Evolutionary conservation across 1,140 invertebrate genomes (phyloP).

Genomic region (Hydropsyche tenuis): DNA sequence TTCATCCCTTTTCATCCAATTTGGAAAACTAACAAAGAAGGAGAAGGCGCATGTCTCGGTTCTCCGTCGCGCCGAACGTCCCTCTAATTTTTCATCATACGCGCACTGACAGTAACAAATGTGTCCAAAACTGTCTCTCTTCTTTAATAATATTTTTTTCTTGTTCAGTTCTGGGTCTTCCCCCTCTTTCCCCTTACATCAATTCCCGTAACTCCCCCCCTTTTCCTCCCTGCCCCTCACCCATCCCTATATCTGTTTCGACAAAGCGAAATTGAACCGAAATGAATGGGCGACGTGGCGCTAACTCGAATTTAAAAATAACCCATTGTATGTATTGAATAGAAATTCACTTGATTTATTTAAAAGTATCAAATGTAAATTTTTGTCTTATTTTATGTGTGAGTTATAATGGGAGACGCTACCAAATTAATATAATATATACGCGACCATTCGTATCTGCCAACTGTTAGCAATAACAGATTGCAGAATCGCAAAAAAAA

Average conservation of each 20-base stretch:
- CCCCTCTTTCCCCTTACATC: slow-evolving; percentile 10
- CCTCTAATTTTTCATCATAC: slow-evolving; percentile 66
- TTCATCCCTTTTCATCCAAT: not conserved
- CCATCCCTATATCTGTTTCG: not conserved
- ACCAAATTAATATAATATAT: slow-evolving; percentile 21
- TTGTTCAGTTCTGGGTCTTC: slow-evolving; percentile 37
- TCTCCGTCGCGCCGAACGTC: slow-evolving; percentile 33
- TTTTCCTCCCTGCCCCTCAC: not conserved
- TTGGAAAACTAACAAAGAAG: not conserved
- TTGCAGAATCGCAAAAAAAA: slow-evolving; percentile 27
- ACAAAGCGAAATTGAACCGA: slow-evolving; percentile 10
- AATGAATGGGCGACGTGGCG: slow-evolving; percentile 36
- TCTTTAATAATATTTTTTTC: slow-evolving; percentile 66
- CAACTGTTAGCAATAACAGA: slow-evolving; percentile 37
- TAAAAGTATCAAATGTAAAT: not conserved
- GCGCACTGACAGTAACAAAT: slow-evolving; percentile 65
- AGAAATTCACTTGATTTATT: not conserved
- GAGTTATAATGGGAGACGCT: not conserved
- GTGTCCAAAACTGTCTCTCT: slow-evolving; percentile 63
- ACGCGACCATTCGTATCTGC: slow-evolving; percentile 33
- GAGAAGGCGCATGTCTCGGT: not conserved
- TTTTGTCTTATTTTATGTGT: not conserved
- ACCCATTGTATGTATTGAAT: not conserved
- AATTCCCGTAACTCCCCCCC: not conserved
- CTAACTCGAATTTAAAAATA: slow-evolving; percentile 39